Base-by-base conservation (phyloP, 30 jellyfish, hydroid and myxozoan species). In the Cassiopea xamachana region DNA sequence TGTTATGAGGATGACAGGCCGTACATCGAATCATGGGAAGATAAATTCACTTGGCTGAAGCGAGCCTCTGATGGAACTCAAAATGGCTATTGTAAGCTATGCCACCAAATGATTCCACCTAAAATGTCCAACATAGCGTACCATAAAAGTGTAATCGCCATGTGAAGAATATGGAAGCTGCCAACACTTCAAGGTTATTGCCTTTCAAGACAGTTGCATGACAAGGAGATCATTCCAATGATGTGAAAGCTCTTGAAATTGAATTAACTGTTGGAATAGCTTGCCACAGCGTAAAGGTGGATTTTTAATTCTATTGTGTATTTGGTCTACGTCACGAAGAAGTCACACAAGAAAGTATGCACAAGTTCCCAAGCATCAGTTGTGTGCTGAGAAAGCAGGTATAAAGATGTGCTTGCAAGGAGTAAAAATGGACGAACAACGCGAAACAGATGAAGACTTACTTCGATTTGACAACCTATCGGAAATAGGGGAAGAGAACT, bases 31-130 rank as follows among this genome's bases (percentile, higher is more conserved):
- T 81, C 80, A 81, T 51, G 90, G 90, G 90, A 83, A 71, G 92
- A 83, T 48, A 83, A 83, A 83, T 83, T 61, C 14, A 61, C 86
- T 10, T 83, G 92, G 92, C 73, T 1, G 17, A 83, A 83, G 60
- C 92, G 46, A 83, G 92, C 92, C 70, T 69, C 86, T 83, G 92
- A 64, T 64, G 92, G 92, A 67, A 16, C 74, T 7, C 86, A 83
- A 71, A 83, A 71, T 48, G 89, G 19, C 45, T 83, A 64, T 64
- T 83, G 85, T 51, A 83, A 83, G 73, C 48, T 83, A 46, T 69
- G 92, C 46, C 92, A 83, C 58, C 92, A 83, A 83, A 19, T 77
- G 27, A 68, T 83, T 15, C 19, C 86, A 9, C 92, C 92, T 14
- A 68, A 83, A 71, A 44, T 59, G 49, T 64, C 89, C n/a, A 83